These are phyloP conservation scores for Dendrolimus houi DNA, from an alignment of 2,888 invertebrate species.

Conservation along the genomic window DNA sequence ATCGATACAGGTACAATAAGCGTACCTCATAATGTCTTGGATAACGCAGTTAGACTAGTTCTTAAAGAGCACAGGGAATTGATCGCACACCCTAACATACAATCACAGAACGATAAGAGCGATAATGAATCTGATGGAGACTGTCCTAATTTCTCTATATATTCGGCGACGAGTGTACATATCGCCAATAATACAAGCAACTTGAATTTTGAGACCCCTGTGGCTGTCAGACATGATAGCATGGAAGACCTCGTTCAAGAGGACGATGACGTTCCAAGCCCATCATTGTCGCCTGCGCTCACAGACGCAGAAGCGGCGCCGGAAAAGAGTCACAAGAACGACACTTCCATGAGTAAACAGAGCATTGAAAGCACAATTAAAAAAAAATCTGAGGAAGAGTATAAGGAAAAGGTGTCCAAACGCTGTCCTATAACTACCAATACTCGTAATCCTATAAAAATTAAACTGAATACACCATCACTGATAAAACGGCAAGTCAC, in stretches of 20 bases:
- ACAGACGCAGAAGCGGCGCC: neutral
- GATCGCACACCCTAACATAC: constrained; percentile 19
- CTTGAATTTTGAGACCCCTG: constrained; percentile 15
- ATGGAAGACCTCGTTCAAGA: constrained; percentile 40
- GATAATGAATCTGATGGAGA: constrained; percentile 78
- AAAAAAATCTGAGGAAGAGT: constrained; percentile 39
- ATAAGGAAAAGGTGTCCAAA: constrained; percentile 54
- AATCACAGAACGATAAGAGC: constrained; percentile 35
- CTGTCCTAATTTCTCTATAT: constrained; percentile 91
- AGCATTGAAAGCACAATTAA: constrained; percentile 12
- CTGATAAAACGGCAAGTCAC: constrained; percentile 68
- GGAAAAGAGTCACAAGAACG: constrained; percentile 4
- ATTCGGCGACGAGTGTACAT: constrained; percentile 87
- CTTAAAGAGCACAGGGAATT: constrained; percentile 49
- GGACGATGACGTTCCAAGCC: constrained; percentile 23
- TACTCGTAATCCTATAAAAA: constrained; percentile 59
- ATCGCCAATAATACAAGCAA: constrained; percentile 72
- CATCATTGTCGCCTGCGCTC: neutral
- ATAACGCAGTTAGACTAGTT: constrained; percentile 52
- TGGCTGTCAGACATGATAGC: constrained; percentile 15
- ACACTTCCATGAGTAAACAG: neutral
- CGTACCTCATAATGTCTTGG: constrained; percentile 40
- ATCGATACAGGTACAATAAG: constrained; percentile 26
- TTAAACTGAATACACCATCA: constrained; percentile 59
- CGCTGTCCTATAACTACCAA: constrained; percentile 54